Evolutionary conservation across 2,113 vertebrate genomes (phyloP).

Genomic region (Istiophorus platypterus): DNA sequence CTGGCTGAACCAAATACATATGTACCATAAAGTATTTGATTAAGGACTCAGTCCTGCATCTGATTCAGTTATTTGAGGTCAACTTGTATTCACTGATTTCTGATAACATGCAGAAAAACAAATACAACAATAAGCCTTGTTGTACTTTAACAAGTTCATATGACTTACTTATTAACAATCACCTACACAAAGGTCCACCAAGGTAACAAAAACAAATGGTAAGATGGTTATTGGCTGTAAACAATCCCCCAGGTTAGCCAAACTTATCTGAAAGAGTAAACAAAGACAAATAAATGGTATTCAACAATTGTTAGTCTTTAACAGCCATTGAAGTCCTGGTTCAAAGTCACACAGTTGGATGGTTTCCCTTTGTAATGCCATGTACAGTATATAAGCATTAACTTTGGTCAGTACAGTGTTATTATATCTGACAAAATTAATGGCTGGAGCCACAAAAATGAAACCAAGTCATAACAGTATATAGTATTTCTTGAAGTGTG

Average conservation of each 20-base stretch:
- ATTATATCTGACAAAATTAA: too few species aligned
- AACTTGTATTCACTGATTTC: not conserved
- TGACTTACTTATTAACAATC: not conserved
- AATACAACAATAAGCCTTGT: not conserved
- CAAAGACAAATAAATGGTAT: too few species aligned
- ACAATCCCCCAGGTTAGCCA: too few species aligned
- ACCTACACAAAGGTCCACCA: not conserved
- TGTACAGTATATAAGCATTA: not conserved
- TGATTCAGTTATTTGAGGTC: constrained; percentile 28
- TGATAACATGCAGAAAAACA: not conserved
- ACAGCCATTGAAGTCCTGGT: not conserved
- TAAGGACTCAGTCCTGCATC: not conserved
- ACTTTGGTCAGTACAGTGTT: not conserved
- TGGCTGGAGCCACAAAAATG: too few species aligned
- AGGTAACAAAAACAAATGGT: not conserved
- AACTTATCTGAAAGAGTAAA: too few species aligned
- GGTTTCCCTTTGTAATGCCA: too few species aligned
- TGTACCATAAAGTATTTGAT: not conserved
- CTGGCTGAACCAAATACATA: constrained; percentile 13
- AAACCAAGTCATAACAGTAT: too few species aligned
- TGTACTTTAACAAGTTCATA: not conserved
- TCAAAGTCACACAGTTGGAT: not conserved
- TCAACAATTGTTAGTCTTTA: too few species aligned
- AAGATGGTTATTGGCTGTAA: not conserved
- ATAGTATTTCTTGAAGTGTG: too few species aligned